Evolutionary conservation across 2,888 invertebrate genomes (phyloP).

Genomic region (Heteromurus nitidus): DNA sequence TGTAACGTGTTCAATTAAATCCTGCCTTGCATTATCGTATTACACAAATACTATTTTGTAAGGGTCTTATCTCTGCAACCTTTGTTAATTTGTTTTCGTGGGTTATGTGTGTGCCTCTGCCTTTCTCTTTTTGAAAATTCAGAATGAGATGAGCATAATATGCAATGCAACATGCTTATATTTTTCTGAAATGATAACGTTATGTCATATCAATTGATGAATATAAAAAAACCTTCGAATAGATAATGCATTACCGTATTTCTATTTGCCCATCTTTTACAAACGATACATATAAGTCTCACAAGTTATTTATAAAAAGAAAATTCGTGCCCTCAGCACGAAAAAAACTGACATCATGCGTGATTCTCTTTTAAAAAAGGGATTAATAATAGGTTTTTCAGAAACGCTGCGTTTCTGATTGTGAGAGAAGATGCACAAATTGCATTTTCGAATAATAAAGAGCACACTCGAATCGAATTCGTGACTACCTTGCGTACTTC

Average conservation of each 20-base stretch:
- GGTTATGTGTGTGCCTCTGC: conserved; percentile 12
- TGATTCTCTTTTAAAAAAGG: conserved; percentile 31
- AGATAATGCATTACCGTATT: neutral
- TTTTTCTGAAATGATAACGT: neutral
- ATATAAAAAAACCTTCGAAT: too few relatives aligned
- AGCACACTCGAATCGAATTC: conserved; percentile 19
- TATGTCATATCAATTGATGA: conserved; percentile 12
- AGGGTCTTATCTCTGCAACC: neutral
- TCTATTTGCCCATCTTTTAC: conserved; percentile 15
- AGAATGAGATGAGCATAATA: conserved; percentile 10
- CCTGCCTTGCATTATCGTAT: conserved; percentile 35
- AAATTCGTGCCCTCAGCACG: neutral
- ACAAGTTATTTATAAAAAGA: neutral
- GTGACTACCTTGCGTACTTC: conserved; percentile 40
- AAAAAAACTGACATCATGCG: conserved; percentile 32
- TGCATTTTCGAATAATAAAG: neutral
- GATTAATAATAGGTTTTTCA: conserved; percentile 39
- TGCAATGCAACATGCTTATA: conserved; percentile 1
- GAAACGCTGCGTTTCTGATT: conserved; percentile 30
- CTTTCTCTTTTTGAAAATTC: conserved; percentile 14
- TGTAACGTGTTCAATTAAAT: neutral
- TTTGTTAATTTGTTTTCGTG: neutral
- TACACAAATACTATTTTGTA: conserved; percentile 33
- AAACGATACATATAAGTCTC: neutral
- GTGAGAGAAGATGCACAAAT: conserved; percentile 43